phyloP scores from a whole-genome alignment of 2,113 vertebrate species.

The Antigone vipio region DNA sequence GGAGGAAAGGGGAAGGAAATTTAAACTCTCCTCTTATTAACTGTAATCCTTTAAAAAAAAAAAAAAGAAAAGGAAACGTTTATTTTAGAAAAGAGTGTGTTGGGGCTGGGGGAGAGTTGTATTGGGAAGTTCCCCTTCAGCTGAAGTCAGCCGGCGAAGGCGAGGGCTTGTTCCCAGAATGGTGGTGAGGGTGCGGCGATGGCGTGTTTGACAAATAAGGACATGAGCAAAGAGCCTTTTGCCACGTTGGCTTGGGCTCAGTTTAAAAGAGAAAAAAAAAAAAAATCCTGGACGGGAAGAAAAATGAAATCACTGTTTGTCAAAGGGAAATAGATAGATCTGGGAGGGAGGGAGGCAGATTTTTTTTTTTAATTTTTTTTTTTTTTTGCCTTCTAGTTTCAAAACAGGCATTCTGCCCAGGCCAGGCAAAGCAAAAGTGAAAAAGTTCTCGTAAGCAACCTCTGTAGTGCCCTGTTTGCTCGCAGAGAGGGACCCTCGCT shows the following conservation, averaged over 20 bases:
- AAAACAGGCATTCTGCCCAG: constrained; percentile 3
- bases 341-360: not conserved
- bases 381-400: constrained; percentile 42
- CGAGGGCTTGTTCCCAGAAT: constrained; percentile 31
- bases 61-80: not conserved
- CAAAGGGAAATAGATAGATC: constrained; percentile 63
- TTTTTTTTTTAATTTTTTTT: not conserved
- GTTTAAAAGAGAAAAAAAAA: constrained; percentile 10
- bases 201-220: constrained; percentile 69
- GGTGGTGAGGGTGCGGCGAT: constrained; percentile 19
- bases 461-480: not conserved
- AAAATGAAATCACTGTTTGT: constrained; percentile 65
- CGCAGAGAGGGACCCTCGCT: not conserved
- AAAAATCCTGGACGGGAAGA: constrained; percentile 60
- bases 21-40: not conserved
- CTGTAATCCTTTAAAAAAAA: not conserved
- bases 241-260: constrained; percentile 67
- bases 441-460: not conserved
- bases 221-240: constrained; percentile 70
- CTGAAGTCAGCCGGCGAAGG: not conserved
- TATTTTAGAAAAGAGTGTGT: not conserved
- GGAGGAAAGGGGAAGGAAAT: not conserved
- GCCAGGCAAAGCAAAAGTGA: not conserved
- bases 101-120: not conserved
- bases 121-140: constrained; percentile 8